Base-by-base conservation (phyloP, 2,797 vertebrate species). In the Fistularia tabacaria region DNA sequence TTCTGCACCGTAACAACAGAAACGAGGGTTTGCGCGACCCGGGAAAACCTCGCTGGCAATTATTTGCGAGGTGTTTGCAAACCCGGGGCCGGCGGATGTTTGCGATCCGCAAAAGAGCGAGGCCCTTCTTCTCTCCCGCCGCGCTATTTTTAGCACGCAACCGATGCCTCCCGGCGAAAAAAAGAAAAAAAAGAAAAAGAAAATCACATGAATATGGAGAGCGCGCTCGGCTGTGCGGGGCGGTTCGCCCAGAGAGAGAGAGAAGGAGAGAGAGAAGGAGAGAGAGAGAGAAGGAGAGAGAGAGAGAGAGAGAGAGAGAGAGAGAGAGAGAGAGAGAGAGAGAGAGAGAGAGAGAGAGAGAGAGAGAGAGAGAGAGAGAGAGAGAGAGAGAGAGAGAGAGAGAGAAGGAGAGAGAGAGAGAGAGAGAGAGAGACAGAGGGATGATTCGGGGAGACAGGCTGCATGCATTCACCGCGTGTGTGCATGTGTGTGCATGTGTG, bases 181-280 rank as follows among this genome's bases (percentile, higher is more conserved):
- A 25, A 25, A 25, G 5, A 25, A 25, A 25, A 25, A 25, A 25
- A 25, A 25, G 25, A 5, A 25, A 25, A 25, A 25, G 25, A 5
- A 25, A 88, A 87, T 84, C 81, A 76, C 90, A 92, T 92, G 90
- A 92, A 92, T 92, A 92, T 92, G 89, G 88, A 92, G 88, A 83
- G 74, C 81, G 80, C 69, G 85, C 84, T 87, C 74, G 63, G 85
- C 86, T 87, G 86, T 86, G 85, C 75, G 71, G 83, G 84, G 81
- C 66, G 77, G 75, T 88, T 88, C 86, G 71, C 68, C 25, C 25
- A 25, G 25, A 82, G 84, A 72, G 65, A 76, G 77, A 80, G 67
- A n/a, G n/a, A n/a, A n/a, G n/a, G n/a, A n/a, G n/a, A n/a, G n/a
- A n/a, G n/a, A n/a, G n/a, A n/a, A n/a, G n/a, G n/a, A n/a, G n/a